Evolutionary conservation across 2,888 invertebrate genomes (phyloP).

Genomic region (Odontothrips loti): DNA sequence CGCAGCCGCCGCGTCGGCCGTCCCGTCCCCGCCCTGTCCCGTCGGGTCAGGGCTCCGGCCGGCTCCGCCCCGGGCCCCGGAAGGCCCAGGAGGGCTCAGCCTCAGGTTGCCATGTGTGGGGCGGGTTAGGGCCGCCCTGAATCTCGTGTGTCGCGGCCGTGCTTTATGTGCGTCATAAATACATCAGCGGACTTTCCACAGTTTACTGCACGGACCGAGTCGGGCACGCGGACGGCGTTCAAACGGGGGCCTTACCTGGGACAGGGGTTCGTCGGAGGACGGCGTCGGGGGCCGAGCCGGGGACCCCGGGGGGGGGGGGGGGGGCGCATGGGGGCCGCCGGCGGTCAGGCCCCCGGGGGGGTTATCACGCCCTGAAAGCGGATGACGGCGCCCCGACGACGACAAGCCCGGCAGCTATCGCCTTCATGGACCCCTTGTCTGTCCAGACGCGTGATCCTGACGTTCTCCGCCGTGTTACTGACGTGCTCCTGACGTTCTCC

Average conservation of each 20-base stretch:
- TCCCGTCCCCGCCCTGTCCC: too few species aligned
- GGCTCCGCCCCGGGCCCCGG: not conserved
- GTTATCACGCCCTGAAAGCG: too few species aligned
- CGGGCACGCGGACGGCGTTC: conserved; percentile 13
- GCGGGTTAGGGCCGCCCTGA: conserved; percentile 23
- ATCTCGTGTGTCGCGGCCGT: conserved; percentile 3
- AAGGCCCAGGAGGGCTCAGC: not conserved
- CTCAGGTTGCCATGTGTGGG: not conserved
- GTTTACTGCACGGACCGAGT: not conserved
- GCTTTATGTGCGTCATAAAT: conserved; percentile 23
- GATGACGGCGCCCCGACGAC: too few species aligned
- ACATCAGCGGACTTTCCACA: conserved; percentile 16
- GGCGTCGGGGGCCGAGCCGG: not conserved
- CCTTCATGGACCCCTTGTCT: too few species aligned
- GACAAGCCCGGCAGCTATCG: too few species aligned
- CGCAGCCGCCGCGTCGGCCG: too few species aligned
- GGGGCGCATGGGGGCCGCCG: not conserved
- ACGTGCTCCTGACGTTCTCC: too few species aligned
- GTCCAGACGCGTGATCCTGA: too few species aligned
- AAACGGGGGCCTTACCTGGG: not conserved
- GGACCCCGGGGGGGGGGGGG: not conserved
- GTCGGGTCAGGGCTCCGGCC: too few species aligned
- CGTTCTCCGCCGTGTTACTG: too few species aligned
- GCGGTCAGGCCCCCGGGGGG: not conserved
- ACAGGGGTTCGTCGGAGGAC: too few species aligned